Base-by-base conservation (phyloP, 2,888 invertebrate species). In the Lepidonotus clava region DNA sequence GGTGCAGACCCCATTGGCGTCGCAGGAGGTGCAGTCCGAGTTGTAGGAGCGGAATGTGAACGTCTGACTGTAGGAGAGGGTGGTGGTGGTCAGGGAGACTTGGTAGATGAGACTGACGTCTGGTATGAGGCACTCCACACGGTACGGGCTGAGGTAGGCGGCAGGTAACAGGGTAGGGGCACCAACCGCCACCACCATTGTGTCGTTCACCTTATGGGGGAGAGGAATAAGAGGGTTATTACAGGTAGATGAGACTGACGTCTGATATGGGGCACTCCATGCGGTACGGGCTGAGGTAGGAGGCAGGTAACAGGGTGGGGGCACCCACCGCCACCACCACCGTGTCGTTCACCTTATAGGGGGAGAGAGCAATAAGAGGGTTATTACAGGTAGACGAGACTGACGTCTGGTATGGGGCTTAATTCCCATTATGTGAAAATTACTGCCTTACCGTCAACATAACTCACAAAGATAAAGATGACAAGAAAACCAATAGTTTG, bases 41-140 rank as follows among this genome's bases (percentile, higher is more conserved):
- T 76, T 76, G 38, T 36, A 76, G 76, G 38, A 14, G 1, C 76
- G 14, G 76, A n/a, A 76, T 34, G 38, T 14, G 36, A 76, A 14
- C 1, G 76, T 76, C 40, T 38, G 76, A 18, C 76, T 76, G 76
- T 5, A 76, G 76, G 38, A 40, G 21, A 21, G 14, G 21, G 51
- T 14, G 40, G 76, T 76, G n/a, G 38, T 76, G 11, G 24, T 34
- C n/a, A 76, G 40, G 21, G 38, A 40, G 36, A 76, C 38, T 8
- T 40, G 76, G 40, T 76, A 76, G 14, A 21, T 18, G 36, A 76
- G 24, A n/a, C 18, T 76, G n/a, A 76, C 76, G 24, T 76, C 76
- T n/a, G 76, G 36, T 1, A 76, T 34, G 8, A 11, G 32, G 76
- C 2, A 2, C 40, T 76, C 38, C 40, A 76, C 76, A 0, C 24